Evolutionary conservation across 1,140 invertebrate species (phyloP).

Genomic region (Antheraea pernyi): DNA sequence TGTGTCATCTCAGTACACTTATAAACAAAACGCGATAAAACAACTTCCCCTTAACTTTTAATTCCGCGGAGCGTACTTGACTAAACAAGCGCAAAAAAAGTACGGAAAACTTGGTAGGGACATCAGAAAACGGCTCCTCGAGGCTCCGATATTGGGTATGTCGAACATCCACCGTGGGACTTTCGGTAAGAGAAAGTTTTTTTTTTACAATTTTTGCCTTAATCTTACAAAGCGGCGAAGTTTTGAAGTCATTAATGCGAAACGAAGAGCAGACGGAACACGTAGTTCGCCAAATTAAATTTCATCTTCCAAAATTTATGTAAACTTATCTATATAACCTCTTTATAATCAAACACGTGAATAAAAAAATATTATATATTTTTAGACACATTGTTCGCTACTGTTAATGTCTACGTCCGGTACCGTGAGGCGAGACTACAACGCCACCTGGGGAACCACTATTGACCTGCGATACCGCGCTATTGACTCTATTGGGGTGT

Average conservation of each 20-base stretch:
- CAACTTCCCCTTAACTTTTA: constrained; percentile 49
- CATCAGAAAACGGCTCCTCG: constrained; percentile 22
- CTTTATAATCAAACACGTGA: too few species aligned
- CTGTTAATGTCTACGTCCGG: too few species aligned
- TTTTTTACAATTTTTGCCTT: constrained; percentile 57
- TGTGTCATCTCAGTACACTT: constrained; percentile 3
- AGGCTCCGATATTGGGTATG: constrained; percentile 31
- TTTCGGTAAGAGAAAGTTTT: constrained; percentile 40
- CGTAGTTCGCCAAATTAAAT: constrained; percentile 52
- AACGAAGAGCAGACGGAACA: constrained; percentile 45
- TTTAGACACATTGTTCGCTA: too few species aligned
- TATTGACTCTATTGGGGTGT: too few species aligned
- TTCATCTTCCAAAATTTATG: constrained; percentile 33
- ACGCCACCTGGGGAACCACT: too few species aligned
- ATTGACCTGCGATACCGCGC: too few species aligned
- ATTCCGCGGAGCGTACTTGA: constrained; percentile 49
- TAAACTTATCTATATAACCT: too few species aligned
- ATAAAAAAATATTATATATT: too few species aligned
- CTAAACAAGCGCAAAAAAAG: constrained; percentile 40
- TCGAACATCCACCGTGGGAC: constrained; percentile 42
- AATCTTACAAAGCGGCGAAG: constrained; percentile 63
- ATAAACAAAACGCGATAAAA: constrained; percentile 31
- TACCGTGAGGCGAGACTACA: too few species aligned
- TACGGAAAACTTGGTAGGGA: constrained; percentile 39
- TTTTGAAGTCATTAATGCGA: constrained; percentile 66